Base-by-base conservation (phyloP, 2,888 invertebrate species). In the Smittia sp. region DNA sequence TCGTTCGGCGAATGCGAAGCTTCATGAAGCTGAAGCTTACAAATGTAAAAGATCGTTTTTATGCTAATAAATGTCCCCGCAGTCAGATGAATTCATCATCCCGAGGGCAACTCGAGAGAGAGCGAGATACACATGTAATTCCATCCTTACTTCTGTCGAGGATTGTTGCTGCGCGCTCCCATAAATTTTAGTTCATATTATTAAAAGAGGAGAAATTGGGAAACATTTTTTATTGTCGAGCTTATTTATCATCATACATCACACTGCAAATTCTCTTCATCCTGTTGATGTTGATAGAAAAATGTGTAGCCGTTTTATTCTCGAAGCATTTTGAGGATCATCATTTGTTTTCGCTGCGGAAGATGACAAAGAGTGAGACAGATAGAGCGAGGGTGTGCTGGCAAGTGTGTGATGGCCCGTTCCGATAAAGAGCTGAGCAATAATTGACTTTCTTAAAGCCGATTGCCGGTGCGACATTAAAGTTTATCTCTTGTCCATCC, bases 11-110 rank as follows among this genome's bases (percentile, higher is more conserved):
- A n/a, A 52, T 20, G 18, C 22, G 18, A 58, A 18, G 52, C 7
- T 52, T 52, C 6, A 46, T 67, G 46, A 32, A 6, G 67, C 41
- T 39, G 7, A 41, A 46, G 69, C 54, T 54, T 69, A 69, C 52
- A 69, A 69, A 52, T 24, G 52, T n/a, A 58, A 41, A 54, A 69
- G 52, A 69, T 69, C 52, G 69, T 54, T 69, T 66, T 54, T 69
- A 69, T 69, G 69, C 69, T 69, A 69, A 69, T 69, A 69, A 69
- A 69, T 69, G 69, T 69, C 69, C 52, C 52, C 54, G 54, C 69
- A 69, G 54, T 58, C 32, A 32, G 52, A 69, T 52, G 52, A 52
- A 69, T 69, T 69, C 69, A 69, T 69, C 52, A 52, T 69, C 15
- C 18, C 22, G 15, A 67, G 41, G n/a, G 41, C 11, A 22, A 67